A percentile compares a stretch with the other conserved stretches of the same genome.
phyloP scores from a whole-genome alignment of 2,888 invertebrate genomes.

The Cosmia pyralina region DNA sequence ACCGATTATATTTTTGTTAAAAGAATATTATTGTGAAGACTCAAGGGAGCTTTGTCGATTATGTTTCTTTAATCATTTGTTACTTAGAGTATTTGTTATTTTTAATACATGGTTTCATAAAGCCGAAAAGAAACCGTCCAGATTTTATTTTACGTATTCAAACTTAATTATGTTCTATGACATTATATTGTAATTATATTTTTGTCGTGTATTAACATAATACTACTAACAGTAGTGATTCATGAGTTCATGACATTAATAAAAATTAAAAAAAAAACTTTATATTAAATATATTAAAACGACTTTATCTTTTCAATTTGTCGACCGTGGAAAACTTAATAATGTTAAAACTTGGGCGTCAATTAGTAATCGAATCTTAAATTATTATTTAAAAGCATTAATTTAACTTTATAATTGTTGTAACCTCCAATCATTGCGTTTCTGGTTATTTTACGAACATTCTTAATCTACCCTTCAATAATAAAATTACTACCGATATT shows the following conservation, averaged over 20 bases:
- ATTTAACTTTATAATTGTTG: conserved; percentile 1
- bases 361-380: conserved; percentile 7
- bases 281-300: neutral
- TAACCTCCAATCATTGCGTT: neutral
- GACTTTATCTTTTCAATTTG: conserved; percentile 15
- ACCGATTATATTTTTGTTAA: conserved; percentile 40
- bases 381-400: conserved; percentile 3
- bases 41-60: conserved; percentile 33
- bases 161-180: neutral
- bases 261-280: neutral
- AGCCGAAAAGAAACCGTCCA: neutral
- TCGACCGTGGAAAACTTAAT: conserved; percentile 14
- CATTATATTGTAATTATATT: neutral
- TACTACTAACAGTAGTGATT: neutral
- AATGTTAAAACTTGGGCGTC: neutral
- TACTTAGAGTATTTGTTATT: conserved; percentile 17
- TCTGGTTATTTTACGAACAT: neutral
- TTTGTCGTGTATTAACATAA: neutral
- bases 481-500: neutral
- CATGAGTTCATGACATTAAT: neutral
- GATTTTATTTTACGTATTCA: neutral
- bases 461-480: neutral
- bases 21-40: conserved; percentile 18
- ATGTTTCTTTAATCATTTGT: conserved; percentile 40
- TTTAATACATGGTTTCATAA: conserved; percentile 8